Base-by-base conservation (phyloP, 2,888 invertebrate genomes). In the Abrostola tripartita region DNA sequence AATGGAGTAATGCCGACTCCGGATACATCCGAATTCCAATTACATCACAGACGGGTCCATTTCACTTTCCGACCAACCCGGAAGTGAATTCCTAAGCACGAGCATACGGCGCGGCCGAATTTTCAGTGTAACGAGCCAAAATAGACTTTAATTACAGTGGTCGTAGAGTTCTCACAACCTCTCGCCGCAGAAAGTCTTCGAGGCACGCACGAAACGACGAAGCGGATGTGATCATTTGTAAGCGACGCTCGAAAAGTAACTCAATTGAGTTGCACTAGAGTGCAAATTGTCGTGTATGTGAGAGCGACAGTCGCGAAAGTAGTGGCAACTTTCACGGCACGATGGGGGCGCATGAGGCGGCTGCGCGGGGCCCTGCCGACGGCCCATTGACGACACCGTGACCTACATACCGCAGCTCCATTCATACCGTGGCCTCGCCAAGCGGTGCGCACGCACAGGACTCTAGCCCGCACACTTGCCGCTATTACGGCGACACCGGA, bases 31-130 rank as follows among this genome's bases (percentile, higher is more conserved):
- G 91, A 93, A 94, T 94, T 94, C 94, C 94, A 92, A 94, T 94
- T 94, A 93, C 94, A 94, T 94, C 93, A 94, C 90, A 91, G 94
- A 94, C 92, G 91, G 92, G 92, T 89, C 94, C 93, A 94, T 94
- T 94, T 94, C 94, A 94, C 94, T 94, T 94, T 94, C 91, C 93
- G 94, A 93, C 92, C 91, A 90, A 94, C 94, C 94, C 94, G 94
- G 94, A 94, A 94, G 92, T 94, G 92, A 94, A 94, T 94, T 94
- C 94, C 93, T 93, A 91, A 94, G 94, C 92, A 88, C 88, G 90
- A 91, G 91, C 94, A 94, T 94, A 94, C 92, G 81, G 93, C 90
- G 88, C 94, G 88, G 87, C 89, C 91, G 85, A 91, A 91, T 86
- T 90, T 87, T 83, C 76, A 83, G 81, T 63, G 57, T 70, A 52